Conservation (phyloP, 2,113 vertebrate genomes). For the Cyphomyrus plagiostoma region DNA sequence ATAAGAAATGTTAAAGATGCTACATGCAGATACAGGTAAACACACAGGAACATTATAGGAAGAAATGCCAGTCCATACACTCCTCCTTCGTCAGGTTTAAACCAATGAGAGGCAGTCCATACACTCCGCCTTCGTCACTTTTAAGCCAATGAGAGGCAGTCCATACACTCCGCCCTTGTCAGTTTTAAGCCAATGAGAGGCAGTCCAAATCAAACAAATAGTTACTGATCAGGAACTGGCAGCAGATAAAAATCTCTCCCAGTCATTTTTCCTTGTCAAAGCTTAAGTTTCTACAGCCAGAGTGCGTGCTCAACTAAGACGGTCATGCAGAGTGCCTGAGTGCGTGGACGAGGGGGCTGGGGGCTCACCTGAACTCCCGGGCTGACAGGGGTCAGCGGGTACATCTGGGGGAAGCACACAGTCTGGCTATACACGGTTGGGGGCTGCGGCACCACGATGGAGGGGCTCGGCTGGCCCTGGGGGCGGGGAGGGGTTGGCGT, state of each 20-base stretch:
- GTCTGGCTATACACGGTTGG: conserved; percentile 85
- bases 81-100: not conserved
- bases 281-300: not conserved
- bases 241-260: not conserved
- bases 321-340: not conserved
- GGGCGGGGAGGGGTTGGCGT: conserved; percentile 92
- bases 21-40: not conserved
- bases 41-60: not conserved
- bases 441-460: conserved; percentile 90
- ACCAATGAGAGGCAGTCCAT: not conserved
- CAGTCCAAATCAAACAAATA: not conserved
- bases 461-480: conserved; percentile 94
- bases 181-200: not conserved
- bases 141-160: not conserved
- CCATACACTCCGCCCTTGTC: not conserved
- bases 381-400: conserved; percentile 88
- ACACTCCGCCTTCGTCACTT: not conserved
- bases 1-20: not conserved
- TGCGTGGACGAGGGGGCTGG: not conserved
- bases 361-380: conserved; percentile 88
- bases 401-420: conserved; percentile 97
- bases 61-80: not conserved
- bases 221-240: not conserved
- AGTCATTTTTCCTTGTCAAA: not conserved
- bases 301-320: not conserved